phyloP scores from a whole-genome alignment of 2,113 vertebrate genomes.

The Cisticola juncidis region DNA sequence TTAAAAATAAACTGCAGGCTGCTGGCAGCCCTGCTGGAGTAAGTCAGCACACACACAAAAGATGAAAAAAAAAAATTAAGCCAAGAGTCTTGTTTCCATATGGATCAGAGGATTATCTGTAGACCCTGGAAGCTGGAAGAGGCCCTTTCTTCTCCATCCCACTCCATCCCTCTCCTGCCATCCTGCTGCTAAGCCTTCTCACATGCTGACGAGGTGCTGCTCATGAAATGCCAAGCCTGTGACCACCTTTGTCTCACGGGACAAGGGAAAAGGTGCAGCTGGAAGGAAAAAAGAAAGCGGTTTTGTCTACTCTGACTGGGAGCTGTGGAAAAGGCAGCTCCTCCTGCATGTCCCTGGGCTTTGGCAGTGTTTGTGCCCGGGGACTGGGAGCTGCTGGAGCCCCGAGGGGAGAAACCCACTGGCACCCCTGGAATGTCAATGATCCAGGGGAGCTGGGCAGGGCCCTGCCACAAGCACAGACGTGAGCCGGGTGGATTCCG shows the following conservation, averaged over 20 bases:
- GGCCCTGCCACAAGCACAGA: not conserved
- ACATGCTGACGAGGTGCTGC: not conserved
- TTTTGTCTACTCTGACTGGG: not conserved
- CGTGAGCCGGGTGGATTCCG: not conserved
- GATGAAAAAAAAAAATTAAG: not conserved
- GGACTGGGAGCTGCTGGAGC: not conserved
- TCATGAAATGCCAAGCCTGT: not conserved
- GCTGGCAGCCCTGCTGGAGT: conserved; percentile 21
- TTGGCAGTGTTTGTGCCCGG: not conserved
- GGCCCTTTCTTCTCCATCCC: not conserved
- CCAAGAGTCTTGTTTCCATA: not conserved
- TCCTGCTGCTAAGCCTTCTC: not conserved
- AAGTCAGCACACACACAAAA: not conserved
- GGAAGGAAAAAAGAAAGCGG: not conserved
- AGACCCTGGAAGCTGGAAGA: not conserved
- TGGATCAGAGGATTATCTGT: not conserved
- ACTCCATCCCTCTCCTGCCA: not conserved
- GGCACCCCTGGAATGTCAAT: accelerated
- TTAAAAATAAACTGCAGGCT: conserved; percentile 40
- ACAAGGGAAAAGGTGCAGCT: not conserved
- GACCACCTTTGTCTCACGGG: not conserved
- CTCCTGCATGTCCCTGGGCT: not conserved
- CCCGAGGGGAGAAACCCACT: not conserved
- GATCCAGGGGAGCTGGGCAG: accelerated
- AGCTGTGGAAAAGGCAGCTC: accelerated